Evolutionary conservation across 2,113 vertebrate genomes (phyloP).

Genomic region (Falcunculus frontatus): DNA sequence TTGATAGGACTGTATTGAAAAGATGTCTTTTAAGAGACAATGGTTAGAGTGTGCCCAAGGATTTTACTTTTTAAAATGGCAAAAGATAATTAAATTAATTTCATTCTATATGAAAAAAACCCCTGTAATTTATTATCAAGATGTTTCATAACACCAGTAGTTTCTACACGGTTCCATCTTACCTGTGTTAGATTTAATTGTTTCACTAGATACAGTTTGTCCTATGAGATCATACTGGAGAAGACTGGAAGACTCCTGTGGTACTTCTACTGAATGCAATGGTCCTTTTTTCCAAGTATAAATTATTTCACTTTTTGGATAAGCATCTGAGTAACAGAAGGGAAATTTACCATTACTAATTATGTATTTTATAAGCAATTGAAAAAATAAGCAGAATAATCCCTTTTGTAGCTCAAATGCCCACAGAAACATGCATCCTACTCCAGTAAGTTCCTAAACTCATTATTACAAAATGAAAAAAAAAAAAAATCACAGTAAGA

Average conservation of each 20-base stretch:
- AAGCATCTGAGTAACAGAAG: slow-evolving; percentile 82
- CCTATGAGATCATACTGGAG: slow-evolving; percentile 96
- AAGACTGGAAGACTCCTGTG: slow-evolving; percentile 94
- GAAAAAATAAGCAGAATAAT: not conserved
- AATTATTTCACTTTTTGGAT: slow-evolving; percentile 96
- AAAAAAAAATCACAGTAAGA: not conserved
- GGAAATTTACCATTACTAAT: not conserved
- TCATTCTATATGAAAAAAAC: fast-evolving
- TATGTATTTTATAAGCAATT: not conserved
- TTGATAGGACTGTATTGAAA: not conserved
- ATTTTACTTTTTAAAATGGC: not conserved
- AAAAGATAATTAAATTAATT: not conserved
- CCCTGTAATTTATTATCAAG: not conserved
- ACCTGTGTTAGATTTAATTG: slow-evolving; percentile 96
- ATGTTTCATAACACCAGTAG: not conserved
- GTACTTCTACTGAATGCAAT: slow-evolving; percentile 92
- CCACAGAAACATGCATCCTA: not conserved
- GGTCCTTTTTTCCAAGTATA: slow-evolving; percentile 99
- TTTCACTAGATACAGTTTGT: slow-evolving; percentile 96
- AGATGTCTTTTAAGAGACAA: not conserved
- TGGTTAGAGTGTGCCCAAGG: not conserved
- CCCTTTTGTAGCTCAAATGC: not conserved
- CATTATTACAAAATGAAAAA: not conserved
- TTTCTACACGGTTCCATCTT: not conserved
- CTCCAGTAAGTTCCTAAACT: not conserved